Evolutionary conservation across 2,113 vertebrate species (phyloP).

Genomic region (Paradoxurus hermaphroditus): DNA sequence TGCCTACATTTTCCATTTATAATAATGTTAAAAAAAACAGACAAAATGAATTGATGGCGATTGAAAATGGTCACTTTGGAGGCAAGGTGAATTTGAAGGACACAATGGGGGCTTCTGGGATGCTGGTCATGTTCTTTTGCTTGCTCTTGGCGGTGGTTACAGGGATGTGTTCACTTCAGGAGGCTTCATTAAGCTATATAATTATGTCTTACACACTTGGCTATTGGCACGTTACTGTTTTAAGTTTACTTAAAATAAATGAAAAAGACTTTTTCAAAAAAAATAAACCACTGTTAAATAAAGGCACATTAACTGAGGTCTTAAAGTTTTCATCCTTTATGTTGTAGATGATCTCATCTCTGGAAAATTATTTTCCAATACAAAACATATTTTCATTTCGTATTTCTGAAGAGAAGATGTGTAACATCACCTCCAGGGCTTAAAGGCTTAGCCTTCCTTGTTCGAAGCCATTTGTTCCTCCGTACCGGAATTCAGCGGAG

Average conservation of each 20-base stretch:
- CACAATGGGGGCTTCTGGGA: background rate
- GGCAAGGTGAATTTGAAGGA: background rate
- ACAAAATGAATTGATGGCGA: background rate
- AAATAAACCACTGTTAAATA: background rate
- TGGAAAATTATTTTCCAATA: background rate
- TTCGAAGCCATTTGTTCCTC: background rate
- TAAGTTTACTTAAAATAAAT: background rate
- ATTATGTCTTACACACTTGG: background rate
- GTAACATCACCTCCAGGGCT: background rate
- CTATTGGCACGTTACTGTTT: background rate
- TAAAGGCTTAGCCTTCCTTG: background rate
- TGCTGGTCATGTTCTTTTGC: background rate
- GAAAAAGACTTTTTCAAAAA: background rate
- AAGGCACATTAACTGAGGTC: background rate
- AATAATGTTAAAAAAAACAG: background rate
- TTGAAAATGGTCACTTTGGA: background rate
- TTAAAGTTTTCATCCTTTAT: background rate
- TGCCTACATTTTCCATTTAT: background rate
- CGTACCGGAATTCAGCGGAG: background rate
- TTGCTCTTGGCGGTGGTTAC: background rate
- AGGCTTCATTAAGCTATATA: background rate
- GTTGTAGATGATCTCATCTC: background rate
- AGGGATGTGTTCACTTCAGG: background rate
- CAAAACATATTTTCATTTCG: background rate
- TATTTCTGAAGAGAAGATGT: constrained; percentile 2